Percentiles rank a stretch among this genome's conserved stretches.
Conservation (phyloP, 2,888 invertebrate genomes). For the Nipponacmea schrenckii region DNA sequence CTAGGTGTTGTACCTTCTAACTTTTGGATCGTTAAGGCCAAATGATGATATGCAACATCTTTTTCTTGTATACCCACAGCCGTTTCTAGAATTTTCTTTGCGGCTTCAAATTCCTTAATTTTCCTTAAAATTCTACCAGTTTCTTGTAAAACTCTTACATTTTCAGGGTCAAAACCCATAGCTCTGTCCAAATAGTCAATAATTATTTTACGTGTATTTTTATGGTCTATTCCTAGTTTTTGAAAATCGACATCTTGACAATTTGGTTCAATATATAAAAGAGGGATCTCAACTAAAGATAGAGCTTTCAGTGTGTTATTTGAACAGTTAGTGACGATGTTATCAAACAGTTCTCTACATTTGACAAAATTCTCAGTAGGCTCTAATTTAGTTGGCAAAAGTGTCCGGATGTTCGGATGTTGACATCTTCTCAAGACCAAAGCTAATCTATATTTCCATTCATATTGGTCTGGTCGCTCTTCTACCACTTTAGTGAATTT, state of each 20-base stretch:
- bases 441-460: background rate
- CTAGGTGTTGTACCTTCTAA: background rate
- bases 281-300: background rate
- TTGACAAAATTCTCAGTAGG: background rate
- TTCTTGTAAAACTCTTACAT: background rate
- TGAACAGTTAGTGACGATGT: background rate
- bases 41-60: background rate
- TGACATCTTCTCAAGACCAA: background rate
- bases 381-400: background rate
- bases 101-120: background rate
- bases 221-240: background rate
- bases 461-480: background rate
- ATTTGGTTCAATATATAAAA: background rate
- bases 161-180: background rate
- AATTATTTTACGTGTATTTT: background rate
- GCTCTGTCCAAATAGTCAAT: background rate
- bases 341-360: background rate
- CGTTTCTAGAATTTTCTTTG: background rate
- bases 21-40: background rate
- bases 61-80: background rate
- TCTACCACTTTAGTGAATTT: background rate
- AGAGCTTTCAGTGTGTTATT: background rate
- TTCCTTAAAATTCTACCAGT: background rate
- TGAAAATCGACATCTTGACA: background rate
- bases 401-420: background rate